phyloP scores from a whole-genome alignment of 1,140 invertebrate genomes.

The Halesus radiatus region DNA sequence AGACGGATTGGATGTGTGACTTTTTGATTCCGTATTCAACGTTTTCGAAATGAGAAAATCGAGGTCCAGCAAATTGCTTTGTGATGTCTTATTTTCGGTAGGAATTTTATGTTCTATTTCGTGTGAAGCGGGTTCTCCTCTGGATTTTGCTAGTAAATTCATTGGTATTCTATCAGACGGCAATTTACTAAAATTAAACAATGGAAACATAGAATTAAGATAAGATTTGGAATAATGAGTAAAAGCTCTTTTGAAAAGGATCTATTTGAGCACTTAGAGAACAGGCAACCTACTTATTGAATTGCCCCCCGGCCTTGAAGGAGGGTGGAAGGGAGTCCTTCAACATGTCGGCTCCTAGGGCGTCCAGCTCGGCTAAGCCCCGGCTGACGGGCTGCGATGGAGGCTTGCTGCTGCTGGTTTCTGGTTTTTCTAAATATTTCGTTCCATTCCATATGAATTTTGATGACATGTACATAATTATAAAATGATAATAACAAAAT shows the following conservation, averaged over 20 bases:
- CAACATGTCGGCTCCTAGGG: constrained; percentile 79
- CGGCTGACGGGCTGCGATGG: constrained; percentile 63
- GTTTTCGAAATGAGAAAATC: constrained; percentile 67
- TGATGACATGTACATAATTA: no score
- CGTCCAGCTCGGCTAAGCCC: constrained; percentile 82
- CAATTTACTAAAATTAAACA: constrained; percentile 68
- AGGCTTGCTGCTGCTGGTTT: constrained; percentile 53
- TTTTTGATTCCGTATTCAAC: constrained; percentile 50
- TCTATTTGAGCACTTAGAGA: neutral
- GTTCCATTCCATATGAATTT: constrained; percentile 57
- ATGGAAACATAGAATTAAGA: no score
- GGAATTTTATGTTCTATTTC: constrained; percentile 7
- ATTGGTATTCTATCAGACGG: constrained; percentile 78
- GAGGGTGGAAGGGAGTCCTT: constrained; percentile 78
- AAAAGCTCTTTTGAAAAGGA: no score
- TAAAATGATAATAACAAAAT: no score
- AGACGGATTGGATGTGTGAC: constrained; percentile 50
- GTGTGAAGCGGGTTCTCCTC: neutral
- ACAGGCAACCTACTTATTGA: constrained; percentile 60
- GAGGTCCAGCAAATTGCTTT: constrained; percentile 63
- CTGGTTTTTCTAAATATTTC: constrained; percentile 4
- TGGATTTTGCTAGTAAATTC: constrained; percentile 72
- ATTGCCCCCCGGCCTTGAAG: constrained; percentile 62
- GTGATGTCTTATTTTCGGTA: constrained; percentile 28
- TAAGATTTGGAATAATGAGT: no score